phyloP scores from a whole-genome alignment of 1,140 invertebrate species.

The Triops cancriformis region DNA sequence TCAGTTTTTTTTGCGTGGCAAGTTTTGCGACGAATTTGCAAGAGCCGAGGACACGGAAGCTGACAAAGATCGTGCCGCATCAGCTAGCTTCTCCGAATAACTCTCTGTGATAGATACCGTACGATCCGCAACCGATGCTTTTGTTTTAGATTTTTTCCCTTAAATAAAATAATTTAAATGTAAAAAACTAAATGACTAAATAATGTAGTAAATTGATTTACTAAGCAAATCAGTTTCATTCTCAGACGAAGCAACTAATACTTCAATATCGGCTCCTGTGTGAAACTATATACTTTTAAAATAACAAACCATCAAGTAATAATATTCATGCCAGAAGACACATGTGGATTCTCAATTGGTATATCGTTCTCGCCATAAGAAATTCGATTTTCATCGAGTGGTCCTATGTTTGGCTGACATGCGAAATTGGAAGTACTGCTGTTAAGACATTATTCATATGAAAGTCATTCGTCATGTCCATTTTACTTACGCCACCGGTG shows the following conservation, averaged over 20 bases:
- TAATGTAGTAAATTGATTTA: background rate
- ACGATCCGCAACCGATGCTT: background rate
- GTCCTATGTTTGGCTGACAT: too few species aligned
- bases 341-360: background rate
- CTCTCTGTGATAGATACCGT: background rate
- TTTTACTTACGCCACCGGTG: background rate
- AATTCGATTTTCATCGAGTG: background rate
- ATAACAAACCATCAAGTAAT: background rate
- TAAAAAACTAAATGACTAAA: background rate
- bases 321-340: background rate
- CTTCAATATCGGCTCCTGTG: background rate
- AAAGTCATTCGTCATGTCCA: background rate
- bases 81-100: background rate
- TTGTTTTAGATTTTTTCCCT: background rate
- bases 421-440: background rate
- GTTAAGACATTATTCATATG: background rate
- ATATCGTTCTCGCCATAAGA: background rate
- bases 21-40: background rate
- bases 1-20: background rate
- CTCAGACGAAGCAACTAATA: background rate
- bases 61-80: too few species aligned
- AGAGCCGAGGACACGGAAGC: background rate
- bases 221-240: background rate
- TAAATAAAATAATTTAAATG: background rate
- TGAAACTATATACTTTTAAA: background rate